A percentile compares a stretch with the other conserved stretches of the same genome.
Evolutionary conservation across 37 sponge, comb jelly and placozoan genomes (phyloP).

Genomic region (Oopsacas minuta): DNA sequence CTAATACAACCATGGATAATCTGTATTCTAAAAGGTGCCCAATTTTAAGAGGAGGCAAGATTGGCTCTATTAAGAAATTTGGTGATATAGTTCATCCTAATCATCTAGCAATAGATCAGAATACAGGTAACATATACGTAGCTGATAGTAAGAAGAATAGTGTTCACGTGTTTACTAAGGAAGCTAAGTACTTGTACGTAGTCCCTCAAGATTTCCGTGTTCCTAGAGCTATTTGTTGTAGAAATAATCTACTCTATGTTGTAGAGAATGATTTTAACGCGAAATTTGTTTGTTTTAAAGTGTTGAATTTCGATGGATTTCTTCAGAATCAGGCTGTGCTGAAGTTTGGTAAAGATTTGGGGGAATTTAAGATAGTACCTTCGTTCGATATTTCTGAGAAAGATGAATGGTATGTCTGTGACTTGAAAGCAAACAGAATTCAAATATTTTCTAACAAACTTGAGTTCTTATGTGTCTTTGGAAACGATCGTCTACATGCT

Average conservation of each 20-base stretch:
- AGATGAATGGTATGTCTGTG: not conserved
- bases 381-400: constrained; percentile 14
- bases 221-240: not conserved
- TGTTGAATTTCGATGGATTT: not conserved
- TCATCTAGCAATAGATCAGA: not conserved
- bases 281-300: not conserved
- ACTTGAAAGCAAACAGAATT: not conserved
- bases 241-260: not conserved
- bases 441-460: not conserved
- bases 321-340: not conserved
- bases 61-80: not conserved
- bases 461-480: not conserved
- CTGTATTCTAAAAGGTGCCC: not conserved
- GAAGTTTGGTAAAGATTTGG: constrained; percentile 7
- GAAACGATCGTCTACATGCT: not conserved
- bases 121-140: not conserved
- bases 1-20: not conserved
- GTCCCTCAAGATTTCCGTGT: not conserved
- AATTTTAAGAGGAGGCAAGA: not conserved
- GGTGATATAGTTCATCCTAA: constrained; percentile 5
- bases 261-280: constrained; percentile 1
- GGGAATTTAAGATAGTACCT: not conserved
- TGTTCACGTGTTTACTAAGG: not conserved
- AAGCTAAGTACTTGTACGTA: not conserved
- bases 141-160: not conserved